Base-by-base conservation (phyloP, 1,140 invertebrate genomes). In the Lysiphlebus fabarum region DNA sequence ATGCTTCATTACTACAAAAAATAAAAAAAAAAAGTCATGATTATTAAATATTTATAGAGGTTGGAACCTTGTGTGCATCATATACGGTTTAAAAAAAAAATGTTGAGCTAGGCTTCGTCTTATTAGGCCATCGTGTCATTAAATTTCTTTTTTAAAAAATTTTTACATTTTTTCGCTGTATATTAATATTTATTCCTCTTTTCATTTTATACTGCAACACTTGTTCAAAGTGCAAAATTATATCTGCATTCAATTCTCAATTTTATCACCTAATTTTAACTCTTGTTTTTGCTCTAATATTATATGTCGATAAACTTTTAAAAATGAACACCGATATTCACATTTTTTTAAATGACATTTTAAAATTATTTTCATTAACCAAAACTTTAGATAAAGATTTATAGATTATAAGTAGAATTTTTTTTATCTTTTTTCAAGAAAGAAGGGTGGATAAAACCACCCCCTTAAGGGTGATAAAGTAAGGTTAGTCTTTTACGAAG, bases 181-280 rank as follows among this genome's bases (percentile, higher is more conserved):
- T 53, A 50, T 53, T 33, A 65, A 65, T 67, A 65, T 63, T 67
- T 68, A 65, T 67, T 36, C 14, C 9, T 53, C 36, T 54, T 59
- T 60, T 57, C 43, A 40, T 50, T 45, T 48, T 51, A 47, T 59
- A n/a, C 57, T 51, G 45, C 45, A 45, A 45, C 43, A 10, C 10
- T 45, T 17, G 14, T 33, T 9, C 17, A 49, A 7, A 8, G 47
- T 49, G 47, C 47, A 49, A 49, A 49, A 49, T 49, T 33, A 33
- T 7, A 49, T 49, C 47, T 14, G 47, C 47, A 49, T 49, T 49
- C 47, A 26, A 26, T 49, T 7, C 47, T 14, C 47, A 49, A 49
- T 49, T 49, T 49, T 49, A 49, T 49, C 8, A 6, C 6, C 43
- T 5, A 33, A 3, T 12, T 14, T 11, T 49, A 2, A 10, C 26